These are phyloP conservation scores for Musca vetustissima DNA, from an alignment of 1,140 invertebrate species.

Conservation along the genomic window DNA sequence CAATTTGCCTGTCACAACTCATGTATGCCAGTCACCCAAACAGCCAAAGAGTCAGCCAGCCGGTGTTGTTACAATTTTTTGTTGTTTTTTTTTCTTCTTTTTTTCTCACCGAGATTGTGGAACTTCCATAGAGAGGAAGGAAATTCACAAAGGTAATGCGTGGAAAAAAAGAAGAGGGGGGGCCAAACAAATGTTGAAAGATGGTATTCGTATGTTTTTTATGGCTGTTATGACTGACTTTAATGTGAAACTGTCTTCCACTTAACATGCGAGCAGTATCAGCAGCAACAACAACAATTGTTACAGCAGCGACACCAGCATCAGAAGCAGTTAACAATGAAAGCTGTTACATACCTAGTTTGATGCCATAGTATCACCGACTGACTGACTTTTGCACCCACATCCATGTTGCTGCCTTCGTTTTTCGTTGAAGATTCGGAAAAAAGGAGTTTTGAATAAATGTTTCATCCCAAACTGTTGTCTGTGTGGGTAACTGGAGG, in stretches of 20 bases:
- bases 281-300: too few species aligned
- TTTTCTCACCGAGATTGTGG: too few species aligned
- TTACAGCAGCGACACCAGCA: constrained; percentile 20
- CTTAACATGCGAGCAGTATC: constrained; percentile 12
- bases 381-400: background rate
- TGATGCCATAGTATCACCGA: background rate
- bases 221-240: constrained; percentile 27
- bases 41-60: too few species aligned
- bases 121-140: too few species aligned
- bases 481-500: background rate
- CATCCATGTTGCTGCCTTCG: background rate
- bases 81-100: too few species aligned
- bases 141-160: too few species aligned
- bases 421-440: background rate
- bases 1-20: constrained; percentile 31
- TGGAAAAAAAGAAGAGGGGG: too few species aligned
- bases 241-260: constrained; percentile 9
- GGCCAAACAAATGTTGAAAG: background rate
- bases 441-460: constrained; percentile 4
- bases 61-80: constrained; percentile 5
- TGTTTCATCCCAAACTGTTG: background rate
- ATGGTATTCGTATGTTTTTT: constrained; percentile 5
- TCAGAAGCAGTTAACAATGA: constrained; percentile 9
- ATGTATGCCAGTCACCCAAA: constrained; percentile 18
- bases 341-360: background rate